phyloP scores from a whole-genome alignment of 2,797 vertebrate genomes.

The Ambastaia sidthimunki region DNA sequence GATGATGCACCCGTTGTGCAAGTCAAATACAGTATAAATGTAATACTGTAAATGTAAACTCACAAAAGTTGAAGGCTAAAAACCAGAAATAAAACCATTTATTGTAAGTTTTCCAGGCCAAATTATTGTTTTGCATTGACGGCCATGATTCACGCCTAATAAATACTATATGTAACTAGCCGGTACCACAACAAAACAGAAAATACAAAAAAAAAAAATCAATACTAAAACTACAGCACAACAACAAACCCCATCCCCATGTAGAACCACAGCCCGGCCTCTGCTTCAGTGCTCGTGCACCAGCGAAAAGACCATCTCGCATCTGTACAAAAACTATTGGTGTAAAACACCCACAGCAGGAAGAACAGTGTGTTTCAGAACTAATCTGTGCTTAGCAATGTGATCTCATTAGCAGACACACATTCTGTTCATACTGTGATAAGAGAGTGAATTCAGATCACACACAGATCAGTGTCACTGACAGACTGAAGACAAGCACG shows the following conservation, averaged over 20 bases:
- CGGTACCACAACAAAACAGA: too few relatives aligned
- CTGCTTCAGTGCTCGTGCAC: background rate
- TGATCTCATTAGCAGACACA: conserved; percentile 14
- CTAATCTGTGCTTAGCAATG: conserved; percentile 12
- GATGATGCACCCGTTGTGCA: background rate
- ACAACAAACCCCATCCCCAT: too few relatives aligned
- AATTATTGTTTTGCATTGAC: background rate
- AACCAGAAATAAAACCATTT: background rate
- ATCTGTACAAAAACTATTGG: background rate
- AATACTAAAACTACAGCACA: too few relatives aligned
- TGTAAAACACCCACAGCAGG: background rate
- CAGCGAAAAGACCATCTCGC: conserved; percentile 14
- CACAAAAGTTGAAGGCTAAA: background rate
- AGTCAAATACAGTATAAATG: too few relatives aligned
- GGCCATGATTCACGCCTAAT: too few relatives aligned
- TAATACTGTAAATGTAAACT: background rate
- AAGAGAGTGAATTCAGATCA: conserved; percentile 7
- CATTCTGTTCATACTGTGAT: conserved; percentile 12
- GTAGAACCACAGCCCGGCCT: too few relatives aligned
- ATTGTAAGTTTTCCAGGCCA: background rate
- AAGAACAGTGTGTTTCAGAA: conserved; percentile 2
- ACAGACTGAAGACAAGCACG: background rate
- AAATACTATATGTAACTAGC: too few relatives aligned
- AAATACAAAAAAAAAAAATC: too few relatives aligned
- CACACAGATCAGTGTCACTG: conserved; percentile 14